These are phyloP conservation scores for Crossaster papposus DNA, from an alignment of 53 echinoderm and acorn worm genomes.

Conservation along the genomic window DNA sequence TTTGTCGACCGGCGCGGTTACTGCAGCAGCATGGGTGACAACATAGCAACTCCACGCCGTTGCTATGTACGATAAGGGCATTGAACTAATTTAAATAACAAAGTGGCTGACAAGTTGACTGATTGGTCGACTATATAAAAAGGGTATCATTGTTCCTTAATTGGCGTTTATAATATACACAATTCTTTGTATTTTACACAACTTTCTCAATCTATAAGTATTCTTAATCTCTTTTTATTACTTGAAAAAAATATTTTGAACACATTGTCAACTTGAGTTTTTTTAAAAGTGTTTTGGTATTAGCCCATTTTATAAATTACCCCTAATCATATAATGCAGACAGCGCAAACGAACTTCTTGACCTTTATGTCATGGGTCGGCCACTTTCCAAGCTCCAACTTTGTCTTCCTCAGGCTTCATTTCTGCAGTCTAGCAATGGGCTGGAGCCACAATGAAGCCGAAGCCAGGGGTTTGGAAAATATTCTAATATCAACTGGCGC, in stretches of 20 bases:
- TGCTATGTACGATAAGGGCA: constrained; percentile 43
- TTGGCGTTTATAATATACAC: neutral
- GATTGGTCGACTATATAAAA: constrained; percentile 27
- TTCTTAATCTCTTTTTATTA: too few relatives aligned
- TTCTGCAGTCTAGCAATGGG: too few relatives aligned
- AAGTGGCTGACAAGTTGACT: neutral
- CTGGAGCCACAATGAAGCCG: too few relatives aligned
- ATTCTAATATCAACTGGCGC: too few relatives aligned
- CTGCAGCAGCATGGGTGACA: constrained; percentile 12
- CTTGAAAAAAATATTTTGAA: too few relatives aligned
- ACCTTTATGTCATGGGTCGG: constrained; percentile 8
- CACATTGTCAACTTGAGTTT: too few relatives aligned
- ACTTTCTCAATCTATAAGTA: too few relatives aligned
- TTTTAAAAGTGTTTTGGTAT: neutral
- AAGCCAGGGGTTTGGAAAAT: too few relatives aligned
- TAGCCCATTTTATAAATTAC: neutral
- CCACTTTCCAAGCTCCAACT: too few relatives aligned
- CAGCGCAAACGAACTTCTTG: constrained; percentile 1
- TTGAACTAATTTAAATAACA: constrained; percentile 46
- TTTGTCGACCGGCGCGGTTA: neutral
- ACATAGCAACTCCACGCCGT: constrained; percentile 48
- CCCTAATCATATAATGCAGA: neutral
- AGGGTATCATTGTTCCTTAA: neutral
- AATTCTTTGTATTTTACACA: neutral
- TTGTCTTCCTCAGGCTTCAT: too few relatives aligned